Conservation (phyloP, 2,797 vertebrate species). For the Steatocranus sp. region DNA sequence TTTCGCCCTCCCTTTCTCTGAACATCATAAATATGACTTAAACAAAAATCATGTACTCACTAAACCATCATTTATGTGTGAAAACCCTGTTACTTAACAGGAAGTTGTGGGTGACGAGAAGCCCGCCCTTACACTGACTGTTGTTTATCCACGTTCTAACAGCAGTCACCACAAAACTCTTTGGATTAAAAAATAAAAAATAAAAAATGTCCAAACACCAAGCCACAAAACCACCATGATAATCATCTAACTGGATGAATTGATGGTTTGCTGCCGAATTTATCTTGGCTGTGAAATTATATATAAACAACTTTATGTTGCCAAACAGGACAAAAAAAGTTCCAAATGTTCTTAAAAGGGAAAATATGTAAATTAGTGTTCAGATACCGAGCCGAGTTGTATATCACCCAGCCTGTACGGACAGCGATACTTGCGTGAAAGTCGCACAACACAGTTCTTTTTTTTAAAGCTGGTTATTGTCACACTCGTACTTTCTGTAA, state of each 20-base stretch:
- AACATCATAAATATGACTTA: constrained; percentile 3
- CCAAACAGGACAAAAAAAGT: not conserved
- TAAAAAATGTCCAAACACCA: not conserved
- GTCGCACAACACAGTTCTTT: not conserved
- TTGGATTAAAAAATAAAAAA: not conserved
- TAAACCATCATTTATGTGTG: not conserved
- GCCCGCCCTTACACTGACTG: constrained; percentile 15
- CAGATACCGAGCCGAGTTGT: not conserved
- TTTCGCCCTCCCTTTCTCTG: not conserved
- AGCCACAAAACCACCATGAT: constrained; percentile 33
- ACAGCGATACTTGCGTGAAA: not conserved
- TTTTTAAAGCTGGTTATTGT: not conserved
- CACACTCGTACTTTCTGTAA: not conserved
- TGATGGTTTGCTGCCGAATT: constrained; percentile 2
- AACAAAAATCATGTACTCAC: constrained; percentile 2
- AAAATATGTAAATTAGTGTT: not conserved
- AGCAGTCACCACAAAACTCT: not conserved
- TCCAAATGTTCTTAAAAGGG: not conserved
- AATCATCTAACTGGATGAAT: constrained; percentile 14
- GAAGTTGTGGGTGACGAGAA: not conserved
- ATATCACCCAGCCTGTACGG: not conserved
- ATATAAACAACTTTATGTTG: not conserved
- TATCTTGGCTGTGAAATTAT: constrained; percentile 10
- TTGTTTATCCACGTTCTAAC: not conserved
- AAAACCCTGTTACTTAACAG: not conserved